Evolutionary conservation across 2,113 vertebrate species (phyloP), one percentile per base, ranked within the genome.

Genomic region (Tauraco erythrolophus): DNA sequence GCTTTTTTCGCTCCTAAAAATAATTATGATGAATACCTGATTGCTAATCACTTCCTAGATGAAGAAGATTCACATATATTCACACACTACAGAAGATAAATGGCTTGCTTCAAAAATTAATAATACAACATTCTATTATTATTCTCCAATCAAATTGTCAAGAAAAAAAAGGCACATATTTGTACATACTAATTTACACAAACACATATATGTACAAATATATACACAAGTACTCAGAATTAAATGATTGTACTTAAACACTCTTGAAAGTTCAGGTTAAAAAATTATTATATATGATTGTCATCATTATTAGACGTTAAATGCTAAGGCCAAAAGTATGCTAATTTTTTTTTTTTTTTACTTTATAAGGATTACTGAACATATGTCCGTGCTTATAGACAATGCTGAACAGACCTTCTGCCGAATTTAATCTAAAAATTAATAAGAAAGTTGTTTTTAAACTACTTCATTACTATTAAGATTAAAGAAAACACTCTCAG

Each of bases 361-460:
- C 77, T 95, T 94, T 84, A 88, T 85, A 88, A 79, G 37, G 22
- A 88, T 85, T 22, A 72, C 60, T 74, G 64, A 94, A 89, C 61
- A 48, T 19, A 51, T 12, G 6, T 19, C 39, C 69, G 39, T 48
- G 78, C 31, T 87, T 62, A 75, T 3, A 95, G 86, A 92, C 84
- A 93, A 83, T 57, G 45, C 33, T 75, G 61, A 88, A 51, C 2
- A 87, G 61, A 78, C 27, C 14, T 69, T 92, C 89, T 79, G 64
- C 56, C 60, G n/a, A 91, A 93, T 94, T 95, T 96, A 37, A 84
- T 57, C 74, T 94, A 96, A 96, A 95, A 94, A 96, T 58, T 90
- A 96, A 30, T 61, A 58, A 27, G 19, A 61, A 61, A 64, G 28
- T 74, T 81, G 18, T 25, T 93, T 97, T 78, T 56, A 93, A 97